These are phyloP conservation scores for Muraenolepis orangiensis DNA, from an alignment of 2,797 vertebrate genomes.

Conservation along the genomic window DNA sequence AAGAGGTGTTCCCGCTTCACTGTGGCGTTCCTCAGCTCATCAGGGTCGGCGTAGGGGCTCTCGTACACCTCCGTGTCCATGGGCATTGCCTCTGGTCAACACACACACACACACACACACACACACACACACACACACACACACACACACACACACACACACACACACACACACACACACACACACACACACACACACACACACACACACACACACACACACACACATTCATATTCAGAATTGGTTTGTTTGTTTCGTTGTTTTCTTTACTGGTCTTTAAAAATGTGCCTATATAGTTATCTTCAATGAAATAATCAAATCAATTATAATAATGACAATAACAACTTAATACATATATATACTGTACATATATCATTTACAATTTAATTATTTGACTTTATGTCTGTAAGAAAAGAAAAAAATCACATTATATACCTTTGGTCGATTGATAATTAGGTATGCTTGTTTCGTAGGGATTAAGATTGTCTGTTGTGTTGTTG, in stretches of 20 bases:
- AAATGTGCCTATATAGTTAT: no score
- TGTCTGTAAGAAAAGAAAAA: neutral
- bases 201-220: no score
- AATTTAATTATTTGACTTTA: neutral
- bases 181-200: no score
- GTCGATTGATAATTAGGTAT: neutral
- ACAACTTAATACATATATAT: no score
- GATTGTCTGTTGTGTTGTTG: neutral
- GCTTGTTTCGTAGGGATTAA: neutral
- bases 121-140: no score
- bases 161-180: no score
- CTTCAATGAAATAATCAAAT: neutral
- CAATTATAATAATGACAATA: neutral
- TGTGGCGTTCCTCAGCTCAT: slow-evolving; percentile 86
- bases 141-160: no score
- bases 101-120: neutral
- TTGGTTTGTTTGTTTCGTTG: no score
- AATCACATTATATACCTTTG: neutral
- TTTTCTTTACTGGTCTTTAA: no score
- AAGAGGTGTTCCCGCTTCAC: slow-evolving; percentile 81
- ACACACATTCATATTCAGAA: no score
- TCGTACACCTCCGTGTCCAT: slow-evolving; percentile 95
- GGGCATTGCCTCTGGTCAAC: slow-evolving; percentile 77
- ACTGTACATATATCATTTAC: no score
- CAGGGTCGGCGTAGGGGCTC: slow-evolving; percentile 94